Percentiles rank a stretch among this genome's conserved stretches.
Conservation (phyloP, 2,888 invertebrate genomes). For the Heliconius hortense region DNA sequence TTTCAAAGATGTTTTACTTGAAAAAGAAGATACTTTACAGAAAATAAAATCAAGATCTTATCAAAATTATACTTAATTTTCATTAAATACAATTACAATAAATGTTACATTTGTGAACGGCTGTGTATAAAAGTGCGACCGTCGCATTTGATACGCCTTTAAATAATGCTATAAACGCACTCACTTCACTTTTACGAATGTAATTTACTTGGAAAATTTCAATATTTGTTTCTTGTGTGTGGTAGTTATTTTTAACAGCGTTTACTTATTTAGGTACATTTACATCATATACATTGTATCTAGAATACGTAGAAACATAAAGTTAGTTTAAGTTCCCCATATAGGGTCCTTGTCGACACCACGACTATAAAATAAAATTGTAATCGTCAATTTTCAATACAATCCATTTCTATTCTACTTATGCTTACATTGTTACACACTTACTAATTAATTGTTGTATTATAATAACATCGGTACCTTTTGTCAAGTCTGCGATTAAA, state of each 20-base stretch:
- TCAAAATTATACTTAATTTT: conserved; percentile 19
- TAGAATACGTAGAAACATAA: background rate
- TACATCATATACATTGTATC: background rate
- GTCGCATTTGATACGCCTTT: conserved; percentile 76
- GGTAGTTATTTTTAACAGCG: background rate
- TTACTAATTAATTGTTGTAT: background rate
- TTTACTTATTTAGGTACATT: background rate
- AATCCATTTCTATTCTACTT: background rate
- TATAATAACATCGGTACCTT: background rate
- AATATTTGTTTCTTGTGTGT: conserved; percentile 77
- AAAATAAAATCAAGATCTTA: conserved; percentile 8
- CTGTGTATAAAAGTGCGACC: conserved; percentile 64
- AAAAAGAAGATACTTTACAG: background rate
- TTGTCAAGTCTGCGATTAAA: background rate
- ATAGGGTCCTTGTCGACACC: background rate
- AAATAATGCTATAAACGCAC: conserved; percentile 74
- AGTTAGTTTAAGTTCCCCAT: background rate
- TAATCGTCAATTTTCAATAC: background rate
- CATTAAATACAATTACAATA: conserved; percentile 8
- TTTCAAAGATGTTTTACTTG: background rate
- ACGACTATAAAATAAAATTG: background rate
- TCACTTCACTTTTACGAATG: conserved; percentile 77
- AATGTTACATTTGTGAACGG: conserved; percentile 52
- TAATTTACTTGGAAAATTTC: conserved; percentile 74
- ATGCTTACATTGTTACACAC: background rate